Evolutionary conservation across 2,888 invertebrate genomes (phyloP), one percentile per base, ranked within the genome.

Genomic region (Drosophila macrospina): DNA sequence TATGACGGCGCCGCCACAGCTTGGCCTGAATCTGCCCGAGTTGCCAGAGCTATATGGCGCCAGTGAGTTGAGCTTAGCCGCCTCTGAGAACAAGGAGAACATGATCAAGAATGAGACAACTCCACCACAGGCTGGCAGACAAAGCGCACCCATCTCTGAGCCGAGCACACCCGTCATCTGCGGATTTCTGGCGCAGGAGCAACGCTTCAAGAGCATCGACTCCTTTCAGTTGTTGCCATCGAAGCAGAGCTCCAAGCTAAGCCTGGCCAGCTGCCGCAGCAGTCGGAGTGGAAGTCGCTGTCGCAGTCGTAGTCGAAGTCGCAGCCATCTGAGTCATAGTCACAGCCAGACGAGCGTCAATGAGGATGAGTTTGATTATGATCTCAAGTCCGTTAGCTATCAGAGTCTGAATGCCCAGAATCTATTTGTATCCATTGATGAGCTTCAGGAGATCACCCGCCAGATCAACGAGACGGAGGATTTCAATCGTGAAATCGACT

Each of bases 401-500:
- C 91, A 92, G 76, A 92, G 92, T 45, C 78, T 92, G 10, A 90
- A 91, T 74, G 88, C 90, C 1, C 90, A 92, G 65, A 91, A 90
- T 54, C 69, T 92, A 5, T 92, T 91, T 47, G 88, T 92, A 4
- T 92, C 92, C 36, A 91, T 92, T n/a, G 91, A 92, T 44, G 92
- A 92, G 65, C 86, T 92, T 20, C 91, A 92, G 62, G 92, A 92
- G 74, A 90, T 92, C 2, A 91, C 91, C 3, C 79, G 90, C 1
- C 91, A 92, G 69, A 92, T 92, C 13, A 92, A 92, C 56, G 92
- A 92, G 71, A 88, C 90, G 11, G 92, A 92, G 47, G 91, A 91
- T 6, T 92, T 92, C 24, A 90, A 71, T 64, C 85, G 90, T 0
- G 91, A 91, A 13, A 90, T 92, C 37, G 92, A 92, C 61, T 66